Percentiles rank a stretch among this genome's conserved stretches.
These are phyloP conservation scores for Drosophila erecta DNA, from an alignment of 1,140 invertebrate genomes.

Conservation along the genomic window DNA sequence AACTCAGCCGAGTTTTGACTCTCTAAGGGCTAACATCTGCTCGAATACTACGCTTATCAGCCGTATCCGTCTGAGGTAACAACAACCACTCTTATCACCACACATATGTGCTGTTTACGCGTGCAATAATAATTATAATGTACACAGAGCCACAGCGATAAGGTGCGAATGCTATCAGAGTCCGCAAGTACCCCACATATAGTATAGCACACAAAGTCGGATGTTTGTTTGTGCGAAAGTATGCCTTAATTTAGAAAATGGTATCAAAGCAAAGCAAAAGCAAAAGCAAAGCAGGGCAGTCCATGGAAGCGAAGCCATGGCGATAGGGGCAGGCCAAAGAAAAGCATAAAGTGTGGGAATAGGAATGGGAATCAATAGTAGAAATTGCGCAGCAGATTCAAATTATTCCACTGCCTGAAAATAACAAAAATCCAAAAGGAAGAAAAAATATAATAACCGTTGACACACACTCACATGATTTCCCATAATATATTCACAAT, in stretches of 20 bases:
- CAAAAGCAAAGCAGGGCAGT: slow-evolving; percentile 22
- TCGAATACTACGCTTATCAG: slow-evolving; percentile 24
- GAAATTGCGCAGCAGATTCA: slow-evolving; percentile 77
- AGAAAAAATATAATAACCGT: slow-evolving; percentile 54
- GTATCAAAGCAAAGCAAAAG: slow-evolving; percentile 32
- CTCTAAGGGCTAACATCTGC: slow-evolving; percentile 33
- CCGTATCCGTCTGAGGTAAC: slow-evolving; percentile 17
- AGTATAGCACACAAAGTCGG: not conserved
- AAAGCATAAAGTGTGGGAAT: slow-evolving; percentile 41
- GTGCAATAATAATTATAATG: slow-evolving; percentile 49
- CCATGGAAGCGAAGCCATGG: slow-evolving; percentile 25
- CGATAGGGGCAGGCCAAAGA: slow-evolving; percentile 43
- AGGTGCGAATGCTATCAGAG: slow-evolving; percentile 30
- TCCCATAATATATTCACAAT: slow-evolving; percentile 29
- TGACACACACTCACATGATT: slow-evolving; percentile 44
- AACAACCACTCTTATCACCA: slow-evolving; percentile 35
- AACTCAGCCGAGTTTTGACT: slow-evolving; percentile 1
- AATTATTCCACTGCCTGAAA: slow-evolving; percentile 69
- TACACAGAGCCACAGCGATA: slow-evolving; percentile 35
- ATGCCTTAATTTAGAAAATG: slow-evolving; percentile 35
- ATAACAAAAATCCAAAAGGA: slow-evolving; percentile 37
- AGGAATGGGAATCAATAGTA: slow-evolving; percentile 62
- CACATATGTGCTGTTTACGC: slow-evolving; percentile 31
- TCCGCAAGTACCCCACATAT: not conserved
- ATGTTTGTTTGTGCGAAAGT: slow-evolving; percentile 14